phyloP scores from a whole-genome alignment of 2,113 vertebrate species.

The Kobus ellipsiprymnus region DNA sequence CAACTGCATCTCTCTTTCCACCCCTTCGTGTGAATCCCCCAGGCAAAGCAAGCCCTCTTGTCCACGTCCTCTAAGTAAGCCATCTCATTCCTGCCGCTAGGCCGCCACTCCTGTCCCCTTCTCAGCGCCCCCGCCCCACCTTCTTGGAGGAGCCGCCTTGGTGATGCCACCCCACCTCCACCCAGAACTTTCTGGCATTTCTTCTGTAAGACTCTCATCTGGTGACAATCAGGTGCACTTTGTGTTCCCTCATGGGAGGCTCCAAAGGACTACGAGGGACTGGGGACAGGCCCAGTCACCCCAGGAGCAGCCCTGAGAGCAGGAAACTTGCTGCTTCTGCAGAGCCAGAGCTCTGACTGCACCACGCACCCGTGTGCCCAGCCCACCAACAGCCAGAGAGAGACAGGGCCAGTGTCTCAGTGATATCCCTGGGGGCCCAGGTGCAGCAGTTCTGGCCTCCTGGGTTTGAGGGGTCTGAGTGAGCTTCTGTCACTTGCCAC shows the following conservation, averaged over 20 bases:
- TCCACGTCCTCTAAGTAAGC: too few species aligned
- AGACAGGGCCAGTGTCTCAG: background rate
- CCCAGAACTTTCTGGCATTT: background rate
- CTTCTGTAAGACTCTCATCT: background rate
- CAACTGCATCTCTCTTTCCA: too few species aligned
- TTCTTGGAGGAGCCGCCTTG: background rate
- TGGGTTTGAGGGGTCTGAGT: background rate
- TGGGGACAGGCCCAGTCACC: background rate
- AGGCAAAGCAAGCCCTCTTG: background rate
- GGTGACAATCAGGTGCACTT: background rate
- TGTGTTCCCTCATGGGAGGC: background rate
- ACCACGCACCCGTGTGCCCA: accelerated
- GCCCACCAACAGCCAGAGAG: background rate
- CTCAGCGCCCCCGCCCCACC: background rate
- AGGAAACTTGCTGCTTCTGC: background rate
- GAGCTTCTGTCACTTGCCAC: background rate
- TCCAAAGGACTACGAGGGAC: background rate
- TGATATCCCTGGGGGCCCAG: background rate
- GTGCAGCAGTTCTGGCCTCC: background rate
- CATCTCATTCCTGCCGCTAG: accelerated
- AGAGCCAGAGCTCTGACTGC: background rate
- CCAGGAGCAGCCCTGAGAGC: background rate
- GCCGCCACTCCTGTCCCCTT: background rate
- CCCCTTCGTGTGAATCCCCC: accelerated
- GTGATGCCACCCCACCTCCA: accelerated